A percentile compares a stretch with the other conserved stretches of the same genome.
Conservation (phyloP, 2,797 vertebrate species). For the Forpus xanthops region DNA sequence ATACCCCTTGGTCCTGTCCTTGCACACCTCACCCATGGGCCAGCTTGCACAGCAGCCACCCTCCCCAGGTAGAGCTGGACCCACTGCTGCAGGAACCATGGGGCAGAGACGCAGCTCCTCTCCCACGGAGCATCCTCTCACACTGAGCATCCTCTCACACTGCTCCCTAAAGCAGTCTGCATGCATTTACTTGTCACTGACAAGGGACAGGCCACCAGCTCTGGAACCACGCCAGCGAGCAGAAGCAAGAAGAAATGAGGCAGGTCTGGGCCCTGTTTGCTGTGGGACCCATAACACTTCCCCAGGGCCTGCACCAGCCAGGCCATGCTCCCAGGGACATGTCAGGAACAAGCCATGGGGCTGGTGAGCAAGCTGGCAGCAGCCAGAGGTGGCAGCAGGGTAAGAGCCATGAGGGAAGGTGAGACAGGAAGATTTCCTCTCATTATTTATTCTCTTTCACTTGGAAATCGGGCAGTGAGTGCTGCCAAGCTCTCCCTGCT, state of each 20-base stretch:
- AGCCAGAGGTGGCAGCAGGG: not conserved
- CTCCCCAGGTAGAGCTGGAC: not conserved
- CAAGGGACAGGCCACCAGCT: not conserved
- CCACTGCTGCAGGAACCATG: rapidly evolving
- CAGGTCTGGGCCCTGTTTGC: not conserved
- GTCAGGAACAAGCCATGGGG: not conserved
- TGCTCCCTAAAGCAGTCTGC: not conserved
- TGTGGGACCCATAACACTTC: not conserved
- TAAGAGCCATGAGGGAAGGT: conserved; percentile 4
- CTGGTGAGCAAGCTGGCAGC: not conserved
- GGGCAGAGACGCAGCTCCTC: not conserved
- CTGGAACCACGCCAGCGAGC: not conserved
- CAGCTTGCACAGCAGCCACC: not conserved
- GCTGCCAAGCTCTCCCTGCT: conserved; percentile 29
- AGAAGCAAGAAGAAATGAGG: not conserved
- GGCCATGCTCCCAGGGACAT: not conserved
- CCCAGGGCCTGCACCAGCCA: not conserved
- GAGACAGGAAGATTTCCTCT: conserved; percentile 56
- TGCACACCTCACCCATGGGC: not conserved
- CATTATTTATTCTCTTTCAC: conserved; percentile 60
- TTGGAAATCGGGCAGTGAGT: conserved; percentile 4
- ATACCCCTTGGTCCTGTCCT: not conserved
- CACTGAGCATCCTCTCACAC: not conserved
- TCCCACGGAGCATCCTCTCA: not conserved
- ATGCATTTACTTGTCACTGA: not conserved